A percentile compares a stretch with the other conserved stretches of the same genome.
phyloP scores from a whole-genome alignment of 2,113 vertebrate genomes.

The Gambusia affinis region DNA sequence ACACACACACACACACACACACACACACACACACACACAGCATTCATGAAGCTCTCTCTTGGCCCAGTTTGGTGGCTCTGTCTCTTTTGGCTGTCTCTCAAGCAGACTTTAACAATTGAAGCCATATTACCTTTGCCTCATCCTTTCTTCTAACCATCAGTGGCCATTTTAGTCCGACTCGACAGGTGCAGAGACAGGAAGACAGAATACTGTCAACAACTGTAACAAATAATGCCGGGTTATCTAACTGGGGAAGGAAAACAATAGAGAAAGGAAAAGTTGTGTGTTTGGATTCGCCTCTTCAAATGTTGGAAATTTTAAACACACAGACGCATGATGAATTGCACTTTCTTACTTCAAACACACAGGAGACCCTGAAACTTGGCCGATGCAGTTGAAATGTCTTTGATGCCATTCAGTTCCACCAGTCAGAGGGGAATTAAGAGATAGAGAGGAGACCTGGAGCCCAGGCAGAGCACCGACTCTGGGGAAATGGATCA shows the following conservation, averaged over 20 bases:
- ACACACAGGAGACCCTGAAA: slow-evolving; percentile 44
- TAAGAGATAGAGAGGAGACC: slow-evolving; percentile 62
- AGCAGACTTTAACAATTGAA: slow-evolving; percentile 70
- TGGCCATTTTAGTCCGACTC: slow-evolving; percentile 48
- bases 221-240: slow-evolving; percentile 51
- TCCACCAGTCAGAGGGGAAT: slow-evolving; percentile 63
- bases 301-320: slow-evolving; percentile 23
- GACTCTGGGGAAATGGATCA: slow-evolving; percentile 59
- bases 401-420: slow-evolving; percentile 45
- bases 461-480: slow-evolving; percentile 58
- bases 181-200: slow-evolving; percentile 62
- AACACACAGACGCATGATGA: slow-evolving; percentile 23
- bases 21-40: background rate
- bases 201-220: slow-evolving; percentile 61
- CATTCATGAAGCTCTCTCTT: slow-evolving; percentile 64
- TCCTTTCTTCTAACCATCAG: slow-evolving; percentile 56
- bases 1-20: slow-evolving; percentile 16
- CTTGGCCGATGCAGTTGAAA: slow-evolving; percentile 45
- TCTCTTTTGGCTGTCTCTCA: slow-evolving; percentile 78
- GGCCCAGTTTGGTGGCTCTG: slow-evolving; percentile 66
- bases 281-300: slow-evolving; percentile 30
- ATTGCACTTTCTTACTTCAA: slow-evolving; percentile 30
- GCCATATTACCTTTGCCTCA: slow-evolving; percentile 42
- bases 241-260: slow-evolving; percentile 54
- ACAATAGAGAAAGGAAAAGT: slow-evolving; percentile 39